These are phyloP conservation scores for Marasmarcha lunaedactyla DNA, from an alignment of 2,888 invertebrate species.

Conservation along the genomic window DNA sequence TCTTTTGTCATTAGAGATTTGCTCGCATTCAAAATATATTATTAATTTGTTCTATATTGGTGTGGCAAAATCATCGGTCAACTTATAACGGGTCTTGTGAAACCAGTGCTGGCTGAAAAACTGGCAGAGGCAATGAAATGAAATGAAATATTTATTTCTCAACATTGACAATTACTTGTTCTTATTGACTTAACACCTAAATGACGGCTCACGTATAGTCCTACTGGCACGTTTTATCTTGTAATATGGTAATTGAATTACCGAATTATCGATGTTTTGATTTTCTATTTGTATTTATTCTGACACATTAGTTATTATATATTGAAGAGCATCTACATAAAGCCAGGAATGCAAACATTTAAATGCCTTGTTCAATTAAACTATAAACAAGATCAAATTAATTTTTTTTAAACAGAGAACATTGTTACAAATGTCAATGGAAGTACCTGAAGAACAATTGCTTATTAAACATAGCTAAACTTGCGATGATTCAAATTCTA, in stretches of 20 bases:
- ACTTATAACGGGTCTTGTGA: too few species aligned
- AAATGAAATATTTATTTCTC: too few species aligned
- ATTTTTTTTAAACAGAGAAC: background rate
- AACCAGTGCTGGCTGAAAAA: too few species aligned
- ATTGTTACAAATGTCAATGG: background rate
- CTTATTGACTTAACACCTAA: too few species aligned
- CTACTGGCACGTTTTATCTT: too few species aligned
- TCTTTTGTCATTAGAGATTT: too few species aligned
- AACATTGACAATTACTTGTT: too few species aligned
- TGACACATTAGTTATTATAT: background rate
- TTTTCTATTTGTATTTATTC: background rate
- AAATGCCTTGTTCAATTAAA: background rate
- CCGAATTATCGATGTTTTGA: constrained; percentile 1
- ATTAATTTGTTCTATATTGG: too few species aligned
- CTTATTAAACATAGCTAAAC: background rate
- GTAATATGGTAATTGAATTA: background rate
- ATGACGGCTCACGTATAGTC: too few species aligned
- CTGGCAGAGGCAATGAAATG: too few species aligned
- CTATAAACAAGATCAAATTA: background rate
- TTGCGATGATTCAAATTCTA: constrained; percentile 14
- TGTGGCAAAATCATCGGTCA: too few species aligned
- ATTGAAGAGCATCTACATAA: background rate
- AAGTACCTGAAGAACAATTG: background rate
- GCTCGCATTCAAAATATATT: too few species aligned
- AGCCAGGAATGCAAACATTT: background rate